A percentile compares a stretch with the other conserved stretches of the same genome.
Conservation (phyloP, 2,797 vertebrate genomes). For the Astyanax mexicanus region DNA sequence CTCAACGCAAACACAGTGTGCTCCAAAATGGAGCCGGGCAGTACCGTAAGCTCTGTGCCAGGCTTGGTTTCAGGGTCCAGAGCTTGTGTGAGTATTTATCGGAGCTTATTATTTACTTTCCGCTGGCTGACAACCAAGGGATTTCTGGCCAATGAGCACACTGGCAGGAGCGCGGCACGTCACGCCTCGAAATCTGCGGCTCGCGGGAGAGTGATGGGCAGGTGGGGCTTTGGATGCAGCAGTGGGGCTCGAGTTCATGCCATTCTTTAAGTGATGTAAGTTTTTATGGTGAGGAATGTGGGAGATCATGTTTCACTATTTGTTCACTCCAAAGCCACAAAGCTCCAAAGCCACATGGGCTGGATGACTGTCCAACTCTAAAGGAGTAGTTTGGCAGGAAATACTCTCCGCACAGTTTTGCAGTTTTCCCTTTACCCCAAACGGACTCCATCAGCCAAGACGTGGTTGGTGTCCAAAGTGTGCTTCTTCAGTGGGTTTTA, state of each 20-base stretch:
- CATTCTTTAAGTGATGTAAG: not conserved
- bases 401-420: not conserved
- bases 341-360: not conserved
- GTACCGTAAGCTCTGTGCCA: conserved; percentile 36
- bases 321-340: not conserved
- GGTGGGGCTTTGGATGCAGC: not conserved
- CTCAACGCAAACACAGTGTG: conserved; percentile 57
- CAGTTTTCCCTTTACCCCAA: too few species aligned
- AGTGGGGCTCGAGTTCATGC: not conserved
- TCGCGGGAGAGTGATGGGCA: not conserved
- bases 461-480: not conserved
- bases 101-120: conserved; percentile 50
- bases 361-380: not conserved
- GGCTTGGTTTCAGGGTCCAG: conserved; percentile 33
- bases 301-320: not conserved
- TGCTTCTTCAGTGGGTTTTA: not conserved
- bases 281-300: not conserved
- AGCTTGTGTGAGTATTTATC: conserved; percentile 38
- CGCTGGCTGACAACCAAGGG: conserved; percentile 26
- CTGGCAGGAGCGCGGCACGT: not conserved
- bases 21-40: conserved; percentile 41
- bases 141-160: conserved; percentile 38
- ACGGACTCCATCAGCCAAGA: too few species aligned
- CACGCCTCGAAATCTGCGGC: not conserved
- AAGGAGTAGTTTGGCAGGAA: not conserved